A percentile compares a stretch with the other conserved stretches of the same genome.
Conservation (phyloP, 2,888 invertebrate genomes). For the Alloscopus bannaensis region DNA sequence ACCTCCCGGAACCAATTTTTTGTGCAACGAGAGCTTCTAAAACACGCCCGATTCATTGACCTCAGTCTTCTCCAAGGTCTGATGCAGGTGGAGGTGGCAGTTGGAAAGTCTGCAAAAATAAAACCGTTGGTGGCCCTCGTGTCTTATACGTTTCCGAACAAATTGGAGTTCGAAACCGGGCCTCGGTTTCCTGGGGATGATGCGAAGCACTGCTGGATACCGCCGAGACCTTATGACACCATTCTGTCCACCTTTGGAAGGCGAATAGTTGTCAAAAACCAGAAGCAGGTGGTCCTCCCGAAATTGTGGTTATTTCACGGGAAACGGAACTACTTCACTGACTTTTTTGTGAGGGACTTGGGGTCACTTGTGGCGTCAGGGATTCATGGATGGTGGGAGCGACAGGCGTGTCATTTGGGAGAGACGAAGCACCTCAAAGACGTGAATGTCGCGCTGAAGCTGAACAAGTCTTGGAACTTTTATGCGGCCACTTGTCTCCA, state of each 20-base stretch:
- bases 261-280: conserved; percentile 5
- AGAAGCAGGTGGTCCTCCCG: background rate
- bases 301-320: conserved; percentile 31
- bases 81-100: too few species aligned
- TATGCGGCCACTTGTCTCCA: conserved; percentile 19
- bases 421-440: conserved; percentile 7
- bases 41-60: too few species aligned
- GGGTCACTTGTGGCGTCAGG: conserved; percentile 18
- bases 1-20: too few species aligned
- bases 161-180: too few species aligned
- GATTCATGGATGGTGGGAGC: conserved; percentile 26
- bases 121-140: too few species aligned
- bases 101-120: too few species aligned
- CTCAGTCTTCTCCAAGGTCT: too few species aligned
- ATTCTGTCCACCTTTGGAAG: conserved; percentile 10
- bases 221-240: conserved; percentile 15
- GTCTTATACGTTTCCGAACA: too few species aligned
- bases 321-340: conserved; percentile 23
- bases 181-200: too few species aligned
- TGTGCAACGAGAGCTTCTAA: too few species aligned
- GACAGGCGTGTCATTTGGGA: background rate
- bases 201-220: too few species aligned
- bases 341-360: conserved; percentile 14
- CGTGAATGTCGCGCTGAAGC: background rate
- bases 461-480: conserved; percentile 17